Evolutionary conservation across 2,888 invertebrate genomes (phyloP), one percentile per base, ranked within the genome.

Genomic region (Epinotia brunnichana): DNA sequence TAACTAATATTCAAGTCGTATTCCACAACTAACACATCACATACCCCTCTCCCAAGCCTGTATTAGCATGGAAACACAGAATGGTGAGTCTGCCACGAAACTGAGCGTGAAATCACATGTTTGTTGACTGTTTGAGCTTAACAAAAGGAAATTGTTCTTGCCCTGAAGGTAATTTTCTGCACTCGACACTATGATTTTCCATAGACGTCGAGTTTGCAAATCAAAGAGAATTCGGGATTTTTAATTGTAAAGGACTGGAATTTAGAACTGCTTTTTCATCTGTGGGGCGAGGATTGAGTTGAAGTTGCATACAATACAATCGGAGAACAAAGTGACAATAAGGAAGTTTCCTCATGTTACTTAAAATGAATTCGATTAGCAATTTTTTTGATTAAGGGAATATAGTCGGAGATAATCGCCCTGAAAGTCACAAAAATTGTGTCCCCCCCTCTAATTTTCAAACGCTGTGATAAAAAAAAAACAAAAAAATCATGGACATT

Each of bases 21-120:
- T 15, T n/a, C 15, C 39, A 54, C 13, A 15, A 29, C 11, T 15
- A 56, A 39, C 11, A 19, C 13, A 17, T 60, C 39, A 41, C 21
- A 19, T 41, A 44, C 62, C 17, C 17, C 29, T 35, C 29, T 53
- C 2, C 15, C 24, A 48, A 3, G 3, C 39, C 19, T 54, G 39
- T 39, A 39, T 39, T 9, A 57, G 13, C 54, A 21, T 35, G 51
- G 35, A 39, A 19, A 35, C 54, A 72, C 62, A 59, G 48, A 62
- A 68, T 69, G 64, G 73, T 79, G 82, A 80, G 79, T 78, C 78
- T 81, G 74, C 72, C 72, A 64, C 78, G 73, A 77, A 84, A 84
- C 83, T 81, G 79, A 81, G 81, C 86, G 81, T 83, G 83, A 85
- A 86, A 86, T 86, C 83, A 83, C 81, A 78, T 84, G 82, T 80